These are phyloP conservation scores for Chunga burmeisteri DNA, from an alignment of 2,113 vertebrate genomes.

Conservation along the genomic window DNA sequence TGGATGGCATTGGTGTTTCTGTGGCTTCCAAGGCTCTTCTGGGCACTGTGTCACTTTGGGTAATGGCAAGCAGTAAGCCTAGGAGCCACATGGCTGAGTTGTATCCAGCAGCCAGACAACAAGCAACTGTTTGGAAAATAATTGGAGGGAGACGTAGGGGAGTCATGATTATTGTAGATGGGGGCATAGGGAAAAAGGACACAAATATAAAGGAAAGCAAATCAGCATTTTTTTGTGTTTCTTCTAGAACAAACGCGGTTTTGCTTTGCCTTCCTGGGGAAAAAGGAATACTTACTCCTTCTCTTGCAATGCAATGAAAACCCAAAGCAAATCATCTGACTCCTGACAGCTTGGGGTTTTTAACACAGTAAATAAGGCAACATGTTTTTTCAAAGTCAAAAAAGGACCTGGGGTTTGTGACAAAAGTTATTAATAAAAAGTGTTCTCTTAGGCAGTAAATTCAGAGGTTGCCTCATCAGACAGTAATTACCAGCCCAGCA, in stretches of 20 bases:
- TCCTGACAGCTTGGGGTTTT: neutral
- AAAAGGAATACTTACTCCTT: neutral
- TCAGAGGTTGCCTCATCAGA: constrained; percentile 1
- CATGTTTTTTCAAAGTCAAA: constrained; percentile 13
- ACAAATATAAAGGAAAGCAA: neutral
- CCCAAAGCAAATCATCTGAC: neutral
- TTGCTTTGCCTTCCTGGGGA: neutral
- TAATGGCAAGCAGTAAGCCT: neutral
- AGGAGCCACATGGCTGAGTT: neutral
- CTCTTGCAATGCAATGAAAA: neutral
- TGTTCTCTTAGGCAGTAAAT: neutral
- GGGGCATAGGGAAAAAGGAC: neutral
- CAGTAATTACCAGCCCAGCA: constrained; percentile 20
- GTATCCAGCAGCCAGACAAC: neutral
- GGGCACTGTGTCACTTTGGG: neutral
- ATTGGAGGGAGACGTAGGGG: accelerated
- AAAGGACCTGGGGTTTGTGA: neutral
- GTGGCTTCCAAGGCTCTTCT: neutral
- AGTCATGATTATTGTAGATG: neutral
- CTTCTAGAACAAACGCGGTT: neutral
- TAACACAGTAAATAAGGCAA: constrained; percentile 8
- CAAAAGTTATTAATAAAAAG: constrained; percentile 3
- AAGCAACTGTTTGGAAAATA: neutral
- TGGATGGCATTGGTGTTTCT: neutral
- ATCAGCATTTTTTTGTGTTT: neutral